phyloP scores from a whole-genome alignment of 1,140 invertebrate genomes.

The Triops longicaudatus region DNA sequence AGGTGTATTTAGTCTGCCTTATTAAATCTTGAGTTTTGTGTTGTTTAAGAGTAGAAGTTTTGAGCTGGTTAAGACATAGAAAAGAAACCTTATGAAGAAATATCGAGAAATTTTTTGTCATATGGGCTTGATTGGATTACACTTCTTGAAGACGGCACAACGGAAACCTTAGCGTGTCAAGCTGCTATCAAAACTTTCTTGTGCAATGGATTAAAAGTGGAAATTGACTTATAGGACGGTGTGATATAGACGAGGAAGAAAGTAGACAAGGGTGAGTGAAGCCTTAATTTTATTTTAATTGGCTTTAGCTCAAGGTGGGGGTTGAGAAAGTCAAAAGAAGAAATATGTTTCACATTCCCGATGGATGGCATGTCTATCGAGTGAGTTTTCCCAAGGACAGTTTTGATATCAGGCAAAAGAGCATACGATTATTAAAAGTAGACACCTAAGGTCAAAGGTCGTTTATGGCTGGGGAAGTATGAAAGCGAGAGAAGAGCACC shows the following conservation, averaged over 20 bases:
- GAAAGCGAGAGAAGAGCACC: constrained; percentile 6
- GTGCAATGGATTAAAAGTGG: background rate
- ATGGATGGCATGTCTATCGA: too few species aligned
- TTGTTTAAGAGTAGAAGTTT: too few species aligned
- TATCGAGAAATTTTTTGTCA: background rate
- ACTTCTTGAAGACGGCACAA: background rate
- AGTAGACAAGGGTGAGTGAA: background rate
- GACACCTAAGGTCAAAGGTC: constrained; percentile 10
- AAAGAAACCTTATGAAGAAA: background rate
- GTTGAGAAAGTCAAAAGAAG: background rate
- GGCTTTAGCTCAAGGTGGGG: background rate
- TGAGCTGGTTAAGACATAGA: background rate
- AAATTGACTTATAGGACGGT: constrained; percentile 6
- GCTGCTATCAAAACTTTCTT: constrained; percentile 12
- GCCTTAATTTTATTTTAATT: constrained; percentile 13
- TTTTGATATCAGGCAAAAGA: constrained; percentile 8
- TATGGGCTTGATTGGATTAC: constrained; percentile 7
- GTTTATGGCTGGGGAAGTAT: constrained; percentile 8
- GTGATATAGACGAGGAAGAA: background rate
- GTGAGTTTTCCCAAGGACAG: background rate
- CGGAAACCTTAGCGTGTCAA: constrained; percentile 6
- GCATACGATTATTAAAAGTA: constrained; percentile 13
- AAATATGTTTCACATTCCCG: too few species aligned
- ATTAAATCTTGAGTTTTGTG: too few species aligned
- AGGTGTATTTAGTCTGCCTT: too few species aligned